These are phyloP conservation scores for Eustalomyia histrio DNA, from an alignment of 2,888 invertebrate species.

Conservation along the genomic window DNA sequence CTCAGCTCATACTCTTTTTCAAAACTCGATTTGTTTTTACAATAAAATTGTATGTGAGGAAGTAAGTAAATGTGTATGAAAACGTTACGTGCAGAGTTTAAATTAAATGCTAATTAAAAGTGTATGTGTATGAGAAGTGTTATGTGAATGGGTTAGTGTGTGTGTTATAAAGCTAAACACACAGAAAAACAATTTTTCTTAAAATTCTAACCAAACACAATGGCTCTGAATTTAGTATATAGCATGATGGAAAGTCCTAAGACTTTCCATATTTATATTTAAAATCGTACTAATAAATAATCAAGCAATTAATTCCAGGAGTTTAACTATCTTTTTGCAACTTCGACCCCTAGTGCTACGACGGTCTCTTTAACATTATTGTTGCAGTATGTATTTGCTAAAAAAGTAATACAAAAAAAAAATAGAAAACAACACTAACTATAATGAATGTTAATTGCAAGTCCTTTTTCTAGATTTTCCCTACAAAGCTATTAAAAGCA, in stretches of 20 bases:
- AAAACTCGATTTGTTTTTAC: not conserved
- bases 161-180: not conserved
- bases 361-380: not conserved
- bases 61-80: not conserved
- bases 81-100: slow-evolving; percentile 37
- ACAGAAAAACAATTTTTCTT: not conserved
- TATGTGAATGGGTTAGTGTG: not conserved
- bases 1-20: not conserved
- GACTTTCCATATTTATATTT: no score
- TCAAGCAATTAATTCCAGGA: no score
- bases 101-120: slow-evolving; percentile 56
- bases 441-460: slow-evolving; percentile 45
- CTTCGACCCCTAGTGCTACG: not conserved
- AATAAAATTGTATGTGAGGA: slow-evolving; percentile 19
- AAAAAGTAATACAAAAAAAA: not conserved
- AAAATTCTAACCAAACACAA: not conserved
- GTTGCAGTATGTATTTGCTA: not conserved
- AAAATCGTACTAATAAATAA: no score
- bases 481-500: not conserved
- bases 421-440: slow-evolving; percentile 1
- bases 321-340: no score
- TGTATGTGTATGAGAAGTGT: not conserved
- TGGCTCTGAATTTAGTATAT: not conserved
- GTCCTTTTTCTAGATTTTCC: not conserved
- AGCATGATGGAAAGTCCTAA: no score